Conservation (phyloP, 1,140 invertebrate species). For the Adoxophyes honmai region DNA sequence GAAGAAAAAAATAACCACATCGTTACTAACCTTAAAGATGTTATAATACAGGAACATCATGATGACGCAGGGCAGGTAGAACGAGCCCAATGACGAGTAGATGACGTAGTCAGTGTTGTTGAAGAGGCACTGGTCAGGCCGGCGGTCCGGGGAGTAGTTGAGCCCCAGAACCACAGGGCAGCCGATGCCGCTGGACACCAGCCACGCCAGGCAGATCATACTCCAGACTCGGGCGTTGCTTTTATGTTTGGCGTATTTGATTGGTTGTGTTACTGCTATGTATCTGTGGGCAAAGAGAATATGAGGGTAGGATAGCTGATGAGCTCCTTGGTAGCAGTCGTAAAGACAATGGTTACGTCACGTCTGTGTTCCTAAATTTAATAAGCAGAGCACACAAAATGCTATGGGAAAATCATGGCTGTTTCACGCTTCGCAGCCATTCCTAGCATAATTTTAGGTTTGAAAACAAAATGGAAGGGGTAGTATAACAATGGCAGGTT, state of each 20-base stretch:
- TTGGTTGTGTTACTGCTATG: slow-evolving; percentile 98
- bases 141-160: slow-evolving; percentile 90
- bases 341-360: too few species aligned
- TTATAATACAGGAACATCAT: slow-evolving; percentile 66
- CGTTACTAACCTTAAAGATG: slow-evolving; percentile 63
- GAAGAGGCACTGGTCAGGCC: slow-evolving; percentile 92
- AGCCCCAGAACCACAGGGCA: slow-evolving; percentile 97
- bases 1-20: too few species aligned
- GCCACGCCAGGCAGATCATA: slow-evolving; percentile 98
- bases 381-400: too few species aligned
- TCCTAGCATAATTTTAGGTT: too few species aligned
- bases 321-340: too few species aligned
- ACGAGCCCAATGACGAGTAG: slow-evolving; percentile 97
- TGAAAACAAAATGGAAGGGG: too few species aligned
- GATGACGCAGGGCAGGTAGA: slow-evolving; percentile 97
- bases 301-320: background rate
- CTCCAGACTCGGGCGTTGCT: slow-evolving; percentile 96
- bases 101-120: slow-evolving; percentile 99
- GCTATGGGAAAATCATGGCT: too few species aligned
- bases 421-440: too few species aligned
- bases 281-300: slow-evolving; percentile 84
- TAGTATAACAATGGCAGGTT: too few species aligned
- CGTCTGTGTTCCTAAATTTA: too few species aligned
- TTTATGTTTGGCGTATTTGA: slow-evolving; percentile 99
- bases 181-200: slow-evolving; percentile 96